These are phyloP conservation scores for Pelecanus crispus DNA, from an alignment of 2,113 vertebrate genomes.

Conservation along the genomic window DNA sequence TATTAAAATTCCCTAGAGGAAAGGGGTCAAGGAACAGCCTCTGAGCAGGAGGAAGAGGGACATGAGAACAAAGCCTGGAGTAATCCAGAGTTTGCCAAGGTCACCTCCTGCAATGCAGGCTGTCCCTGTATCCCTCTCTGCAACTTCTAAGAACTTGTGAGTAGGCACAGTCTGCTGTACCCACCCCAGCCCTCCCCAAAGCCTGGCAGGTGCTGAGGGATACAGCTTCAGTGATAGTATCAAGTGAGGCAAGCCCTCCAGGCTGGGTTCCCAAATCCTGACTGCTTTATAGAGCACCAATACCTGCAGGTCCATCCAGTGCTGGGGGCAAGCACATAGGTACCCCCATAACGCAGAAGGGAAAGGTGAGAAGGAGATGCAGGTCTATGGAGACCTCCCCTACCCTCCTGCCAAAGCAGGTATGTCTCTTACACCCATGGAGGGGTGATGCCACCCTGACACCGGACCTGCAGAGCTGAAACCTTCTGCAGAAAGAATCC, in stretches of 20 bases:
- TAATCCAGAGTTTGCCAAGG: neutral
- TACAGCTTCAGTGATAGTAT: neutral
- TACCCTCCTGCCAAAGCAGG: neutral
- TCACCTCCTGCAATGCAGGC: neutral
- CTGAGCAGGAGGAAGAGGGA: neutral
- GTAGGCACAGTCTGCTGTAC: neutral
- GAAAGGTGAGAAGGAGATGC: neutral
- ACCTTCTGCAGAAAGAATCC: neutral
- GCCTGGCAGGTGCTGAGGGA: neutral
- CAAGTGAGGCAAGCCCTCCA: neutral
- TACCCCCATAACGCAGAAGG: neutral
- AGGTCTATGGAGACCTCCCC: neutral
- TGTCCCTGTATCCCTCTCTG: neutral
- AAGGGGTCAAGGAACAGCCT: neutral
- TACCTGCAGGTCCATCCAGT: neutral
- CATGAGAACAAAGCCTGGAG: neutral
- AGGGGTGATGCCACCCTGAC: neutral
- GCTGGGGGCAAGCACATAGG: accelerated
- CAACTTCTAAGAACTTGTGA: neutral
- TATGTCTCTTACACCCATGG: neutral
- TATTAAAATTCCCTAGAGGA: neutral
- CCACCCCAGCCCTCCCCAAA: neutral
- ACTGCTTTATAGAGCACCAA: neutral
- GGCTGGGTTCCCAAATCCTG: neutral
- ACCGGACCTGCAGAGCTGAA: neutral